These are phyloP conservation scores for Pyrrhia umbra DNA, from an alignment of 2,888 invertebrate genomes.

Conservation along the genomic window DNA sequence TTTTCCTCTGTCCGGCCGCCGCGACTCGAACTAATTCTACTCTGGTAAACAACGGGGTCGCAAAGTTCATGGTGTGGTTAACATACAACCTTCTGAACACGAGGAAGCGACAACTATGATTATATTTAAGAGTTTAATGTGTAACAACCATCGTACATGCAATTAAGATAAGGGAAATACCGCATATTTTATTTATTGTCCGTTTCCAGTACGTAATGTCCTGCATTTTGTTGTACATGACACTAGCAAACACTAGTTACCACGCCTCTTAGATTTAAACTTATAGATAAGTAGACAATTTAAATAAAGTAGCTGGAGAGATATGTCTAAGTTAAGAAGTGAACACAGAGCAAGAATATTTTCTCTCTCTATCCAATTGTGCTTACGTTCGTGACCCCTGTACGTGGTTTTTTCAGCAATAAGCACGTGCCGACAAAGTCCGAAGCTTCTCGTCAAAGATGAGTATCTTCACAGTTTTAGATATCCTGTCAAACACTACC, in stretches of 20 bases:
- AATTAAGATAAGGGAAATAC: slow-evolving; percentile 1
- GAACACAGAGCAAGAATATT: too few species aligned
- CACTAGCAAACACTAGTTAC: neutral
- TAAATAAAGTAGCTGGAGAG: too few species aligned
- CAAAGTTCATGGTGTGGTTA: slow-evolving; percentile 69
- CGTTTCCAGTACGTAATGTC: neutral
- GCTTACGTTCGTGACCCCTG: too few species aligned
- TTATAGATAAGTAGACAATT: too few species aligned
- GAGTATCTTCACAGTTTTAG: too few species aligned
- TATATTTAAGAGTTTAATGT: slow-evolving; percentile 35
- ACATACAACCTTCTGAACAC: slow-evolving; percentile 64
- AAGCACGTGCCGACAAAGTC: too few species aligned
- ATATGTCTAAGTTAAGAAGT: too few species aligned
- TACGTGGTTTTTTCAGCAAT: too few species aligned
- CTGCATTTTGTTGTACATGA: neutral
- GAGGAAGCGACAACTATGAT: slow-evolving; percentile 63
- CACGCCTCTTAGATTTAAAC: too few species aligned
- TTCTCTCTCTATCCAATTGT: too few species aligned
- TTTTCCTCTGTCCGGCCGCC: slow-evolving; percentile 50
- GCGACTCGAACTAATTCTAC: slow-evolving; percentile 66
- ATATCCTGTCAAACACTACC: too few species aligned
- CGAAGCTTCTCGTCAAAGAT: too few species aligned
- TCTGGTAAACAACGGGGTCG: slow-evolving; percentile 65
- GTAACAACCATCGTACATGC: slow-evolving; percentile 13
- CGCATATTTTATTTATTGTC: slow-evolving; percentile 5